Evolutionary conservation across 1,140 invertebrate genomes (phyloP), one percentile per base, ranked within the genome.

Genomic region (Drosophila suzukii): DNA sequence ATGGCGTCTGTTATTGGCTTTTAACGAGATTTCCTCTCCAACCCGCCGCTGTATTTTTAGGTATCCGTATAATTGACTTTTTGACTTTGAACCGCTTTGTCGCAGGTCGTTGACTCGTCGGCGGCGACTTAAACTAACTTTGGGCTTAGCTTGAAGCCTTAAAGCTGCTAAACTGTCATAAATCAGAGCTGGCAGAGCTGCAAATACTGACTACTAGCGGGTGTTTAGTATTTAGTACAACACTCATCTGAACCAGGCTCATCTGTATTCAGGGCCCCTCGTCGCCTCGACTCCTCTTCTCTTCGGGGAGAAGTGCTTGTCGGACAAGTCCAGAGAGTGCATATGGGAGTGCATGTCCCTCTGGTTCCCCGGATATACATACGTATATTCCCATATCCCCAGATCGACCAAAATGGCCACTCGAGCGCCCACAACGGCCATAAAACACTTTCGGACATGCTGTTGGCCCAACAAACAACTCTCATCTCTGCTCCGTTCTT

Each of bases 1-100:
- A 88, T 88, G 84, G 85, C 76, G 84, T 88, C 84, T 89, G 84
- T 89, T 88, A 90, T 88, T 89, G 84, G 82, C 84, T 88, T 88
- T 89, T 89, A 89, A 89, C 81, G 70, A 89, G 85, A 89, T 89
- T 89, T 89, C 81, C 81, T 81, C 84, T 84, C 72, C 72, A 74
- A 24, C 17, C 56, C 70, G 6, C 62, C 15, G 30, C 41, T 60
- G 54, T 75, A 80, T 73, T 80, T 84, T 76, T 70, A 78, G 75
- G 47, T 47, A 39, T 36, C 56, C 61, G 27, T 41, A 50, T 88
- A 88, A 88, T 88, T 88, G 80, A 89, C 80, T 89, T 90, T 89
- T 89, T 84, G 83, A 89, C 83, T 88, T 89, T 88, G 84, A 82
- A 89, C 49, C 62, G 72, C 47, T 55, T 56, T 58, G 65, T 61